Base-by-base conservation (phyloP, 2,888 invertebrate genomes). In the Orgyia antiqua region DNA sequence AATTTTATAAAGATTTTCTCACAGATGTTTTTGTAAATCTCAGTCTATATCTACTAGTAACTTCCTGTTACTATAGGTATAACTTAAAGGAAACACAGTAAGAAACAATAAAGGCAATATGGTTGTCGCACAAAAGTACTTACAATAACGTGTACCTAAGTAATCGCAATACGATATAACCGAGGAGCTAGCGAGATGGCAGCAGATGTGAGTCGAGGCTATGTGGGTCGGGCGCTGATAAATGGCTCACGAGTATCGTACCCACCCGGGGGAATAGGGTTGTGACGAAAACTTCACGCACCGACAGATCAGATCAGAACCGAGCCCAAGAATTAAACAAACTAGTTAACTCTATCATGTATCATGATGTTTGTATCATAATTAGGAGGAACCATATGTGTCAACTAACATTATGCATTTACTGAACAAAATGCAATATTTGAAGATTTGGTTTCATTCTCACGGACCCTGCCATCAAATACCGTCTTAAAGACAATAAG, bases 131-230 rank as follows among this genome's bases (percentile, higher is more conserved):
- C 37, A 49, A 49, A 53, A 58, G 55, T 64, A 64, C 56, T 58
- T 57, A 54, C 52, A 59, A 58, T 54, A 58, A 58, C 49, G 46
- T 31, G 39, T 31, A 37, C n/a, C n/a, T n/a, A 53, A 4, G 15
- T 58, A 53, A 59, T 59, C 51, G 57, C 45, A 49, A 43, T 38
- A 48, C 55, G 49, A 55, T 51, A 48, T 45, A 44, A 39, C 48
- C 40, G 35, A 41, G 41, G 42, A 47, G 39, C 36, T 13, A 20
- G 27, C 20, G 27, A 26, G 30, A 24, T 26, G 41, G 42, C 29
- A 56, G 67, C 72, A 73, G 71, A 76, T 79, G 73, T 58, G 77
- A 78, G 75, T 73, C 75, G 72, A 31, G 56, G 58, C 74, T 70
- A 76, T 74, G 69, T 73, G 77, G 48, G 45, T 40, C 79, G 79